Evolutionary conservation across 1,140 invertebrate genomes (phyloP).

Genomic region (Calephelis nemesis): DNA sequence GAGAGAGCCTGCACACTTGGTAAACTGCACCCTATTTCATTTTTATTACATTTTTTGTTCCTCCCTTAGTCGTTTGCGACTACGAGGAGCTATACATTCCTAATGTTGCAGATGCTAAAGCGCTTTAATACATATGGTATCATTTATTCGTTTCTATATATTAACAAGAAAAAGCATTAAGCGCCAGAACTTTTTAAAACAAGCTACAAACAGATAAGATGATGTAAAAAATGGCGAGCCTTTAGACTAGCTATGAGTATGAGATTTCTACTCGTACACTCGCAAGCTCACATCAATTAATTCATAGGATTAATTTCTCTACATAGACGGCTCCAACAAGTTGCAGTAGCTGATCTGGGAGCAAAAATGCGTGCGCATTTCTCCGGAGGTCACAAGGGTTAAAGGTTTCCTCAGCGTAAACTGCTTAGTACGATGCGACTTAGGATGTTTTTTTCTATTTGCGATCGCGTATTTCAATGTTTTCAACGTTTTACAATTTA

Average conservation of each 20-base stretch:
- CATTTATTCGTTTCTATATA: no score
- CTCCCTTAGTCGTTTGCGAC: neutral
- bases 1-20: slow-evolving; percentile 1
- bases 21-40: slow-evolving; percentile 1
- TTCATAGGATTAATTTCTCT: neutral
- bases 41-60: neutral
- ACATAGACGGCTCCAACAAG: slow-evolving; percentile 43
- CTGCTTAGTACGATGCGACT: slow-evolving; percentile 5
- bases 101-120: no score
- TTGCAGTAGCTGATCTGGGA: slow-evolving; percentile 33
- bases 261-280: no score
- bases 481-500: no score
- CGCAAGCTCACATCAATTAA: no score
- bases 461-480: no score
- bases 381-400: slow-evolving; percentile 16
- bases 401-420: neutral
- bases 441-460: slow-evolving; percentile 24
- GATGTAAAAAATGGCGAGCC: no score
- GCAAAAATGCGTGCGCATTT: slow-evolving; percentile 45
- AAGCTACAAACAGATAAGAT: no score
- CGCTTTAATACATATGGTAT: no score
- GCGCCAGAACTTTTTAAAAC: no score
- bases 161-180: no score
- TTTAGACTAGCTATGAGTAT: no score
- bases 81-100: neutral